Conservation (phyloP, 2,888 invertebrate species). For the Drosophila yooni region DNA sequence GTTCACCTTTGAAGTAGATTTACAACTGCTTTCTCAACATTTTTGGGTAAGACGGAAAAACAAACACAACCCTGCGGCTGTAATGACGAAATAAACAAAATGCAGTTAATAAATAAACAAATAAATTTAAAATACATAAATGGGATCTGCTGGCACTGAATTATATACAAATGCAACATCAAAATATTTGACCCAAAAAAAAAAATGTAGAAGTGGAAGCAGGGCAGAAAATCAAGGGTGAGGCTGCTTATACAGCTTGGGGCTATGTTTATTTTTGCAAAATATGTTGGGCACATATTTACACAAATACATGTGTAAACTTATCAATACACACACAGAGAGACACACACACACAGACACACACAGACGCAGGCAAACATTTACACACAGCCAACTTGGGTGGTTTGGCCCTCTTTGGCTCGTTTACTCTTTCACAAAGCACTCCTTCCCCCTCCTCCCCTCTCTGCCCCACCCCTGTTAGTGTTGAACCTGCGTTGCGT, state of each 20-base stretch:
- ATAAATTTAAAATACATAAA: conserved; percentile 77
- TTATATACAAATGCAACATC: conserved; percentile 21
- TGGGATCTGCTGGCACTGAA: conserved; percentile 16
- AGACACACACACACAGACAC: conserved; percentile 11
- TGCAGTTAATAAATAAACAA: conserved; percentile 82
- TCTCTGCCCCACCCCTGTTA: background rate
- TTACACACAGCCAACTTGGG: conserved; percentile 37
- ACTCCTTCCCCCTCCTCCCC: background rate
- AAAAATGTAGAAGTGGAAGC: conserved; percentile 1
- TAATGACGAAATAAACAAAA: conserved; percentile 65
- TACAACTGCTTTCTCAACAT: background rate
- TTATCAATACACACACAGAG: conserved; percentile 27
- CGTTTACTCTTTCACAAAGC: conserved; percentile 2
- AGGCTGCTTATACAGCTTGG: conserved; percentile 57
- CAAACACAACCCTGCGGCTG: conserved; percentile 57
- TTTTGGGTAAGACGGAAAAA: conserved; percentile 8
- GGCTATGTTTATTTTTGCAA: conserved; percentile 78
- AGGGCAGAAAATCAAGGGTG: conserved; percentile 10
- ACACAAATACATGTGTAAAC: conserved; percentile 74
- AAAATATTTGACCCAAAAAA: conserved; percentile 48
- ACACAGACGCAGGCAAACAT: conserved; percentile 6
- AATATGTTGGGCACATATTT: conserved; percentile 78
- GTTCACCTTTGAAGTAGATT: conserved; percentile 31
- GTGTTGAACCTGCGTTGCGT: conserved; percentile 57
- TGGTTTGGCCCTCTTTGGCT: conserved; percentile 25